Conservation (phyloP, 2,888 invertebrate genomes). For the Salticus scenicus region DNA sequence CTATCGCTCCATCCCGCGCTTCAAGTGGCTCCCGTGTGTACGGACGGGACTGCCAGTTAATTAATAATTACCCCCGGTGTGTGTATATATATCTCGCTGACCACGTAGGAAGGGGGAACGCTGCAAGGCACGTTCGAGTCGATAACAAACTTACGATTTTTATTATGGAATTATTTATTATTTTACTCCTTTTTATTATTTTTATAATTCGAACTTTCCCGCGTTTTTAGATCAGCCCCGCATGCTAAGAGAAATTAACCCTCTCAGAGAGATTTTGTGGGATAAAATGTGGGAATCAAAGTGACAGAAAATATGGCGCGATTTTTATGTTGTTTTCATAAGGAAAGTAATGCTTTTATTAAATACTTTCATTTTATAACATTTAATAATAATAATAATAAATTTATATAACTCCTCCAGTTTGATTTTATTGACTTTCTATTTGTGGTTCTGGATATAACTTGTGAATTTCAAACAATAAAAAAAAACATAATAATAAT, state of each 20-base stretch:
- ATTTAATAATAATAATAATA: too few relatives aligned
- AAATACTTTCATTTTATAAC: too few relatives aligned
- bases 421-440: too few relatives aligned
- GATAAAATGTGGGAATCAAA: too few relatives aligned
- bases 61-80: slow-evolving; percentile 63
- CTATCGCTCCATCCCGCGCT: slow-evolving; percentile 33
- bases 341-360: too few relatives aligned
- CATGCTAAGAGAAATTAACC: background rate
- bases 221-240: background rate
- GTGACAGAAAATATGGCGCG: too few relatives aligned
- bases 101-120: slow-evolving; percentile 26
- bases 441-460: too few relatives aligned
- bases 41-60: slow-evolving; percentile 55
- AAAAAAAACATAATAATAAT: too few relatives aligned
- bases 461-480: too few relatives aligned
- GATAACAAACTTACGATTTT: slow-evolving; percentile 44
- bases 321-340: too few relatives aligned
- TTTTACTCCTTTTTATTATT: slow-evolving; percentile 7
- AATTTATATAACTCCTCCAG: too few relatives aligned
- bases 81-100: slow-evolving; percentile 29
- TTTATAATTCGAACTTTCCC: background rate
- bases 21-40: slow-evolving; percentile 53
- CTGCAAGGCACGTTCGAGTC: slow-evolving; percentile 11
- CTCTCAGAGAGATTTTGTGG: background rate
- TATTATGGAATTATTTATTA: slow-evolving; percentile 1